Evolutionary conservation across 53 echinoderm and acorn worm species (phyloP).

Genomic region (Mesocentrotus franciscanus): DNA sequence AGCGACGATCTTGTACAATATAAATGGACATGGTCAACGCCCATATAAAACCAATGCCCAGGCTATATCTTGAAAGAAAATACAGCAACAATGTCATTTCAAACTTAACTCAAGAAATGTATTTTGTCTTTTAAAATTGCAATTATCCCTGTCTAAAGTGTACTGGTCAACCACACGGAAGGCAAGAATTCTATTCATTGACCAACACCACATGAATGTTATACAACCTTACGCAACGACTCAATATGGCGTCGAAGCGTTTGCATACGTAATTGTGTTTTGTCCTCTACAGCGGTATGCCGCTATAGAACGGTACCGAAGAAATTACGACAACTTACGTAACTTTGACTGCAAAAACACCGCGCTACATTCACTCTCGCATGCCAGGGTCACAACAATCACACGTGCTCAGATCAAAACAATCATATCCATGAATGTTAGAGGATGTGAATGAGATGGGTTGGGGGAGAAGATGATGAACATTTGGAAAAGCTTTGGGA

Average conservation of each 20-base stretch:
- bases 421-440: constrained; percentile 39
- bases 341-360: constrained; percentile 84
- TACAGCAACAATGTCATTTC: too few species aligned
- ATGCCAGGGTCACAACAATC: constrained; percentile 58
- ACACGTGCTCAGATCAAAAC: constrained; percentile 62
- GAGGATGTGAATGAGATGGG: not conserved
- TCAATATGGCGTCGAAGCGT: constrained; percentile 57
- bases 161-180: not conserved
- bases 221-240: constrained; percentile 65
- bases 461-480: not conserved
- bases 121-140: not conserved
- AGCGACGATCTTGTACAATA: not conserved
- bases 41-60: not conserved
- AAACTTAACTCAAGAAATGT: not conserved
- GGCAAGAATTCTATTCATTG: not conserved
- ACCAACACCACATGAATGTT: constrained; percentile 62
- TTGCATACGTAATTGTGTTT: constrained; percentile 59
- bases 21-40: constrained; percentile 19
- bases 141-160: not conserved
- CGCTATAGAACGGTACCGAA: constrained; percentile 60
- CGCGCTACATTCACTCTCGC: constrained; percentile 59
- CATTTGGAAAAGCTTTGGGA: not conserved
- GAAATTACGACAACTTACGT: constrained; percentile 99
- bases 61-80: not conserved
- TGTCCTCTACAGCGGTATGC: constrained; percentile 49